Base-by-base conservation (phyloP, 2,113 vertebrate species). In the Ailuropoda melanoleuca region DNA sequence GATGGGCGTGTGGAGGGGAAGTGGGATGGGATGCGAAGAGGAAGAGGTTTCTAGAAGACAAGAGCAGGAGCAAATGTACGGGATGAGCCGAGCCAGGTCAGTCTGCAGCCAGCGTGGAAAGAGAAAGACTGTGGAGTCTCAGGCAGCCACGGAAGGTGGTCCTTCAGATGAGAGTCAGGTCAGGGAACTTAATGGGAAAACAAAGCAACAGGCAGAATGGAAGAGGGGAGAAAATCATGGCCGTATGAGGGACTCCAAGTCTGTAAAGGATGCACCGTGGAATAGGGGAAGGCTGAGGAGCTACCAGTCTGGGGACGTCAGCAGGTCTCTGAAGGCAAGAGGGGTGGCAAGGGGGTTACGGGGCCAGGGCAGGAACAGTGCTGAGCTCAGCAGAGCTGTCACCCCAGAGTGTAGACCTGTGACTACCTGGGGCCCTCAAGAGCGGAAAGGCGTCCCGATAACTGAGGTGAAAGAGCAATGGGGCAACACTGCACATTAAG, bases 321-420 rank as follows among this genome's bases (percentile, higher is more conserved):
- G 77, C 23, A 91, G 55, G 48, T 77, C 34, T 77, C 58, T 48
- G 31, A 46, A 18, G 6, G 3, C 14, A 29, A 48, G 11, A 15
- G 2, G 15, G 4, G 18, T 4, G 29, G 39, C 26, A 7, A 14
- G 17, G 19, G 31, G 4, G 4, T n/a, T 8, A 34, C 0, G 6
- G 55, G 24, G 70, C 43, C 34, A 39, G 0, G 2, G 10, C 2
- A 81, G 77, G 29, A 48, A 7, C 4, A 80, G 39, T 46, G 48
- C n/a, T 39, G 11, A 66, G 21, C 21, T 15, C 58, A 66, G 13
- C 34, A 8, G n/a, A 39, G 12, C 31, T 68, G 66, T 37, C 34
- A 68, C 17, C 4, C 21, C 11, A 43, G 10, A 13, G 37, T 17
- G 23, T 2, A 2, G 24, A 50, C 23, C 24, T 17, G 15, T n/a